Evolutionary conservation across 53 echinoderm and acorn worm species (phyloP).

Genomic region (Echinarachnius parma): DNA sequence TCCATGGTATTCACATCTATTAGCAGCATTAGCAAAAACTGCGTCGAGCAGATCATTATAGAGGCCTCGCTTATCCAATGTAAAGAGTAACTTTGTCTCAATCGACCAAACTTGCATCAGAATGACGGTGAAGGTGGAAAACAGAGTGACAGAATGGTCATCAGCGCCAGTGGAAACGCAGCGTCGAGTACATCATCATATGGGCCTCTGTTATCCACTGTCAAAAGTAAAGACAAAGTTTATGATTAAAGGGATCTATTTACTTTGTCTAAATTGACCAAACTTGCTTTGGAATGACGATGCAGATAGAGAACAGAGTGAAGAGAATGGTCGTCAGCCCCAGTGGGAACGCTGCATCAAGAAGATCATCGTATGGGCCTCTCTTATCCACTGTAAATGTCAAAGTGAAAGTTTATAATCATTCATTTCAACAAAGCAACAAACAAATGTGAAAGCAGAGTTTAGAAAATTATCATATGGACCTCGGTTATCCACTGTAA

Average conservation of each 20-base stretch:
- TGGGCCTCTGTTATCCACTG: slow-evolving; percentile 60
- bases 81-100: too few species aligned
- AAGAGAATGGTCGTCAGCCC: slow-evolving; percentile 57
- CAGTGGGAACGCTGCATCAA: slow-evolving; percentile 64
- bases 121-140: slow-evolving; percentile 61
- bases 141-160: slow-evolving; percentile 50
- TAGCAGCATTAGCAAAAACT: too few species aligned
- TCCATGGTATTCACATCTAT: too few species aligned
- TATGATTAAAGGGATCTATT: too few species aligned
- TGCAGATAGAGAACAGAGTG: slow-evolving; percentile 54
- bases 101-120: slow-evolving; percentile 62
- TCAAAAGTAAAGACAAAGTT: not conserved
- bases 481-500: slow-evolving; percentile 48
- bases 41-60: not conserved
- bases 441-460: slow-evolving; percentile 51
- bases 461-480: slow-evolving; percentile 79
- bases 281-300: slow-evolving; percentile 66
- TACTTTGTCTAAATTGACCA: too few species aligned
- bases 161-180: slow-evolving; percentile 50
- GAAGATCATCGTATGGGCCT: slow-evolving; percentile 73
- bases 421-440: too few species aligned
- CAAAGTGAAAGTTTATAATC: too few species aligned
- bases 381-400: slow-evolving; percentile 45
- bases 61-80: too few species aligned
- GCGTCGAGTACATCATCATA: slow-evolving; percentile 78